Evolutionary conservation across 1,140 invertebrate species (phyloP), one percentile per base, ranked within the genome.

Genomic region (Agrypnia vestita): DNA sequence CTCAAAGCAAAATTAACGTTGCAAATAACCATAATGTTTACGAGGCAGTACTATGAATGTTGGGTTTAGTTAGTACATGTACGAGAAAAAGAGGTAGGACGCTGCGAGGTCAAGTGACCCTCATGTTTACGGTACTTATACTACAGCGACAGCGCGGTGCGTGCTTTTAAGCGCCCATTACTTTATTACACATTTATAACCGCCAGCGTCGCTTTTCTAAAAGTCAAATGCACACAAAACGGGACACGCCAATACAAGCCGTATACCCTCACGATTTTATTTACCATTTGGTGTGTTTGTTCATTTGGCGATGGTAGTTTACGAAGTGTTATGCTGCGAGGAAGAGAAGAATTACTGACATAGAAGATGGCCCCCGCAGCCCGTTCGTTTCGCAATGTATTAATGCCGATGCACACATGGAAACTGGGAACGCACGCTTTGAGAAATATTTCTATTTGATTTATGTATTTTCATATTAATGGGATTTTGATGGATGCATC

Each of bases 71-170:
- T 35, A 35, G 25, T 35, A 35, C 25, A 1, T 35, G 35, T 25
- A 62, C 3, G 13, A 44, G 19, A 12, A 46, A 46, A 25, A 9
- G 69, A 17, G 17, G n/a, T 12, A 74, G 21, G 12, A 53, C 9
- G 56, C 15, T 35, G 53, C 8, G 25, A 74, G 71, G 71, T 74
- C 51, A 74, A 59, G 71, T 56, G 71, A 74, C 53, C 71, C 67
- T 35, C 53, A 56, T 74, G 71, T 74, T 74, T 56, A 56, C 71
- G 71, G 71, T 55, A 74, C n/a, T n/a, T n/a, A n/a, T n/a, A n/a
- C 56, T 43, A 72, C 25, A 44, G 71, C 15, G 51, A 12, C 7
- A 51, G 12, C 21, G 43, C 3, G 56, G 12, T 55, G 71, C 71
- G 71, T 74, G 71, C 25, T 56, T 56, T 74, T 74, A 74, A 74